Evolutionary conservation across 2,113 vertebrate genomes (phyloP), one percentile per base, ranked within the genome.

Genomic region (Cynocephalus volans): DNA sequence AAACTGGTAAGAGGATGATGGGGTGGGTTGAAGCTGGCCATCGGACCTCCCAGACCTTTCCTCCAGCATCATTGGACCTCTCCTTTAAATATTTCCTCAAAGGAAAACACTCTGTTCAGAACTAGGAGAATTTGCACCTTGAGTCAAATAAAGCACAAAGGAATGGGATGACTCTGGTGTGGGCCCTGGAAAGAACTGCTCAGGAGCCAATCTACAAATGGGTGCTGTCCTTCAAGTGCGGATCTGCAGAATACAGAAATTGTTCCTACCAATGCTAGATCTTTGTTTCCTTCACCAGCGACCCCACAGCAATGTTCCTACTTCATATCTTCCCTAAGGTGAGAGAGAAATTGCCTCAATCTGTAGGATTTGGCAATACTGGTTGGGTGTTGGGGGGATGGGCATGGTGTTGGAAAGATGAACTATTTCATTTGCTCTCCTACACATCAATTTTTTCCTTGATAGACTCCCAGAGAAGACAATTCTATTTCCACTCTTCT

Each of bases 61-160:
- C 41, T 41, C 41, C 41, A 41, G 41, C 41, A 41, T 41, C 41
- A 41, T 41, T 41, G 60, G 65, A 85, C 13, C 28, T 67, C 28
- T 72, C 24, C 45, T 90, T 64, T 70, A 96, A 86, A 70, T 87
- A 62, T 70, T 87, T 80, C 45, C 70, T 50, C 67, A n/a, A 90
- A 94, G 90, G 70, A 87, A 95, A 92, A 92, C 80, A 24, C 11
- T 79, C 31, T 65, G 28, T 92, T 92, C 58, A 84, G 52, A 96
- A 81, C 6, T 67, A 80, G 62, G 60, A 81, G 67, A 54, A 11
- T 52, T 80, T 54, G 41, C 60, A 24, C 33, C 14, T 64, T 76
- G 60, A 93, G n/a, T 77, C 21, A 54, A 41, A 50, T 48, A 75
- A 87, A 72, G 26, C 26, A 82, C 45, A 86, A 77, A 75, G 52